Conservation (phyloP, 1,140 invertebrate species). For the Drosophila ogumai region DNA sequence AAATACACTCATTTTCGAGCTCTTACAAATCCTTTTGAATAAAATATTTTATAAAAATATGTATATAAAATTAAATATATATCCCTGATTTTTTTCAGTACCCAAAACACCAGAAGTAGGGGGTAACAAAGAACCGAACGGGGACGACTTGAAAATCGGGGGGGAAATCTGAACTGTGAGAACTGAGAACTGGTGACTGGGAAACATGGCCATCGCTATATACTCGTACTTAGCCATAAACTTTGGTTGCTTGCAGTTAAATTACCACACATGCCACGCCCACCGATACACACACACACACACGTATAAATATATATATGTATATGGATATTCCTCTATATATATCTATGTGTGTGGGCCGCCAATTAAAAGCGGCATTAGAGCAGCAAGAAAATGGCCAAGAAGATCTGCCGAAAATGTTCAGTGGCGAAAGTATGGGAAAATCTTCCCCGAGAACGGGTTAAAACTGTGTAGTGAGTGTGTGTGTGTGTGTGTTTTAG, state of each 20-base stretch:
- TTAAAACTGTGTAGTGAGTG: not conserved
- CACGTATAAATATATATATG: not conserved
- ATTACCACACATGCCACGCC: constrained; percentile 68
- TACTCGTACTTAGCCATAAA: constrained; percentile 79
- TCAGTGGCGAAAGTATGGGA: not conserved
- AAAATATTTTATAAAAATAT: not conserved
- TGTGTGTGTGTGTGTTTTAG: constrained; percentile 3
- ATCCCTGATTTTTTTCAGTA: not conserved
- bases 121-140: constrained; percentile 19
- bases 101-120: not conserved
- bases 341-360: constrained; percentile 59
- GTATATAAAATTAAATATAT: not conserved
- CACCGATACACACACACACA: constrained; percentile 10
- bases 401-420: constrained; percentile 68
- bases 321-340: not conserved
- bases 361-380: constrained; percentile 82
- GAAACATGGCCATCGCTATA: constrained; percentile 56
- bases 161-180: constrained; percentile 10
- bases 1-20: not conserved
- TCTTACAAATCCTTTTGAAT: too few species aligned
- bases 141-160: constrained; percentile 23
- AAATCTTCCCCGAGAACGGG: not conserved
- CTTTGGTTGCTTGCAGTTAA: constrained; percentile 81
- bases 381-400: constrained; percentile 50
- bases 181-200: constrained; percentile 26